Percentiles rank a stretch among this genome's conserved stretches.
Conservation (phyloP, 2,113 vertebrate species). For the Megalops atlanticus region DNA sequence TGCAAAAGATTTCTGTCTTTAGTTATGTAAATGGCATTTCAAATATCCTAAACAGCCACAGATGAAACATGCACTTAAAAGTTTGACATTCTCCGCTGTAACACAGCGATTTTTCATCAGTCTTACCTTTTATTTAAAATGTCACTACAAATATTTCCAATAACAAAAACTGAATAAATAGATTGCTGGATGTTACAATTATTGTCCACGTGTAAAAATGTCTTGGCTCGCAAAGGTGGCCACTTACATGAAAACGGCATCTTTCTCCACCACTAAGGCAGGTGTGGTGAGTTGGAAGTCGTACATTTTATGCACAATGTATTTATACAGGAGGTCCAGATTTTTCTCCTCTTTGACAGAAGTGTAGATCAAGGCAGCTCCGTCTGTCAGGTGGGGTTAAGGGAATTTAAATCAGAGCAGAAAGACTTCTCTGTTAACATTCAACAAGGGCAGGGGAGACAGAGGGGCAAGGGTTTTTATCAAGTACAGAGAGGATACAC, state of each 20-base stretch:
- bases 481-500: slow-evolving; percentile 84
- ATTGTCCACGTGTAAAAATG: not conserved
- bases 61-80: no score
- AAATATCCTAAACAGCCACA: no score
- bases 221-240: no score
- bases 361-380: slow-evolving; percentile 96
- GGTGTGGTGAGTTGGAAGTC: slow-evolving; percentile 90
- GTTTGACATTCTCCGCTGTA: no score
- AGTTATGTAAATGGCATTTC: no score
- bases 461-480: not conserved
- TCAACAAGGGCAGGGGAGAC: no score
- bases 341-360: slow-evolving; percentile 99
- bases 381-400: slow-evolving; percentile 81
- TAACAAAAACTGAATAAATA: not conserved
- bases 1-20: slow-evolving; percentile 42
- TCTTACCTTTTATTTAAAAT: no score
- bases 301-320: slow-evolving; percentile 95
- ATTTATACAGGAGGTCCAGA: slow-evolving; percentile 95
- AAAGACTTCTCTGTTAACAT: no score
- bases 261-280: slow-evolving; percentile 84
- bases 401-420: slow-evolving; percentile 42
- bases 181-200: not conserved
- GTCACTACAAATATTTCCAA: not conserved
- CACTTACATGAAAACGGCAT: slow-evolving; percentile 82
- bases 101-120: no score